Percentiles rank a stretch among this genome's conserved stretches.
Conservation (phyloP, 2,113 vertebrate species). For the Puma concolor region DNA sequence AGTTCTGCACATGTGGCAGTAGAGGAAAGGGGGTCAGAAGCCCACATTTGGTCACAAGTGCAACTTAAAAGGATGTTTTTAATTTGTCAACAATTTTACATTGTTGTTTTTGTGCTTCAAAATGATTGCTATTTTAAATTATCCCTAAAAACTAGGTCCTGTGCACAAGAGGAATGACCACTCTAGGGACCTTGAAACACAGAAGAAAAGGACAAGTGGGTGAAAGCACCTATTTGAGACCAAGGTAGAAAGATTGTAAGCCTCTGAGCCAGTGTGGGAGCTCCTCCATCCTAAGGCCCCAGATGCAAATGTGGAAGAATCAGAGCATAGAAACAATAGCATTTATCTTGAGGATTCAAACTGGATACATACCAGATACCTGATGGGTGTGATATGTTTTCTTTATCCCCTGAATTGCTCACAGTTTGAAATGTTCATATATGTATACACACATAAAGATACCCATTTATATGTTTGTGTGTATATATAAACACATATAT, state of each 20-base stretch:
- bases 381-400: background rate
- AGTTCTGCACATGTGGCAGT: background rate
- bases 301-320: background rate
- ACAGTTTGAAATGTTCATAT: background rate
- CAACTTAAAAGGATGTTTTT: background rate
- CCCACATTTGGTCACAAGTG: background rate
- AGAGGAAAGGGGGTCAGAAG: background rate
- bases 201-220: background rate
- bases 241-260: background rate
- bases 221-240: background rate
- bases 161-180: background rate
- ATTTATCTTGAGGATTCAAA: background rate
- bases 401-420: background rate
- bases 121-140: slow-evolving; percentile 10
- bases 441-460: background rate
- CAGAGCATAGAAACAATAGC: background rate
- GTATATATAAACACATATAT: background rate
- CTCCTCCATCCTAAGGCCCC: background rate
- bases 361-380: background rate
- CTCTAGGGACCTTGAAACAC: background rate
- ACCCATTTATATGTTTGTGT: background rate
- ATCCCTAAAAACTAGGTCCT: background rate
- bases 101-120: background rate
- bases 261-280: background rate
- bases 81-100: background rate